phyloP scores from a whole-genome alignment of 2,797 vertebrate species.

The Paedocypris micromegethes region DNA sequence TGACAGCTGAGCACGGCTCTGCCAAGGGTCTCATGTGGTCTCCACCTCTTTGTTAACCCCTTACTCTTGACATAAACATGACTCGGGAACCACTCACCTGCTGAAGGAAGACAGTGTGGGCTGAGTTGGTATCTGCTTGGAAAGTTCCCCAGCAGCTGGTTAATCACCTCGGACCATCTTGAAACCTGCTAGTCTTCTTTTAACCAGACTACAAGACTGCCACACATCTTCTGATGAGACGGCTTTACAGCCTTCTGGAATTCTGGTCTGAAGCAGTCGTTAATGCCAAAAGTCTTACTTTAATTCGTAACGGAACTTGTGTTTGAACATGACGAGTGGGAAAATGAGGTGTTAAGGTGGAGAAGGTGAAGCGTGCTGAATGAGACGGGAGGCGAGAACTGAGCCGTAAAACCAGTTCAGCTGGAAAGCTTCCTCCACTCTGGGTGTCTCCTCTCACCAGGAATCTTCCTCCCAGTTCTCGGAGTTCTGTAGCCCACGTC shows the following conservation, averaged over 20 bases:
- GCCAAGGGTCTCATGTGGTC: slow-evolving; percentile 31
- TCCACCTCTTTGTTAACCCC: slow-evolving; percentile 41
- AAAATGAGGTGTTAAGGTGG: not conserved
- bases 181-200: not conserved
- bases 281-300: too few relatives aligned
- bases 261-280: too few relatives aligned
- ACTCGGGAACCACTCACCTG: slow-evolving; percentile 15
- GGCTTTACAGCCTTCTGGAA: too few relatives aligned
- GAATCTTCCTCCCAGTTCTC: slow-evolving; percentile 24
- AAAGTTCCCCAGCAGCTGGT: slow-evolving; percentile 16
- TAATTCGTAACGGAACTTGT: not conserved
- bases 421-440: slow-evolving; percentile 30
- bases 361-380: not conserved
- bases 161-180: slow-evolving; percentile 4
- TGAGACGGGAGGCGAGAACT: not conserved
- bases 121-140: not conserved
- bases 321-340: not conserved
- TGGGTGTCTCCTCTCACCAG: slow-evolving; percentile 20
- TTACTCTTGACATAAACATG: slow-evolving; percentile 15
- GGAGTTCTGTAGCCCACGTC: slow-evolving; percentile 25
- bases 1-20: slow-evolving; percentile 52
- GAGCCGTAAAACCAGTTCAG: slow-evolving; percentile 41
- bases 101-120: slow-evolving; percentile 8
- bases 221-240: too few relatives aligned
- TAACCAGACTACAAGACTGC: too few relatives aligned